Percentiles rank a stretch among this genome's conserved stretches.
phyloP scores from a whole-genome alignment of 2,113 vertebrate genomes.

The Globicephala melas region DNA sequence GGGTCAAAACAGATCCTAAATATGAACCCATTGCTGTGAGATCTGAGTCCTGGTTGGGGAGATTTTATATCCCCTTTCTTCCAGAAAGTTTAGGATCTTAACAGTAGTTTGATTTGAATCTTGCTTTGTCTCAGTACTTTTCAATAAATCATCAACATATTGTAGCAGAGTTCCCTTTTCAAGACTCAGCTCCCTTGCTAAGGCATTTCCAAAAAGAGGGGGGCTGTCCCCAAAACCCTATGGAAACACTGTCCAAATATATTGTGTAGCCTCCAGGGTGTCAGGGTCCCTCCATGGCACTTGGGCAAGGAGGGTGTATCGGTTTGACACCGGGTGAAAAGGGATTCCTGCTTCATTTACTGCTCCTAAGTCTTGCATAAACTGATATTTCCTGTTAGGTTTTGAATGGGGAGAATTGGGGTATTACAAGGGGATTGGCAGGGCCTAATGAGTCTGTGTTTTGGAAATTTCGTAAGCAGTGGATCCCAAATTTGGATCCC shows the following conservation, averaged over 20 bases:
- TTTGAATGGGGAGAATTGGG: neutral
- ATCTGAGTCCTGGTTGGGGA: neutral
- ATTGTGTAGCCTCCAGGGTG: neutral
- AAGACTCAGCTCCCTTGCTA: neutral
- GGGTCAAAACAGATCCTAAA: neutral
- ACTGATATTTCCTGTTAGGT: neutral
- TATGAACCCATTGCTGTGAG: neutral
- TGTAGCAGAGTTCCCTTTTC: neutral
- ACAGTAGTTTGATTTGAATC: neutral
- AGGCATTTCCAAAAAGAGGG: neutral
- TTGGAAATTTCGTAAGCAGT: neutral
- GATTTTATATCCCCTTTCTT: neutral
- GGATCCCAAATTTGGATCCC: neutral
- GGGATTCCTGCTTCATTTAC: neutral
- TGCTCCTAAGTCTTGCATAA: neutral
- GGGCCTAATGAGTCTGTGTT: neutral
- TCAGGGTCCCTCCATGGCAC: neutral
- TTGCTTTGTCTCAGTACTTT: neutral
- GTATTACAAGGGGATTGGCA: neutral
- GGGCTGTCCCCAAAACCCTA: neutral
- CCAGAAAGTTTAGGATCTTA: neutral
- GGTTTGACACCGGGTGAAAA: neutral
- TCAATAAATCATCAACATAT: neutral
- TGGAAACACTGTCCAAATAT: neutral
- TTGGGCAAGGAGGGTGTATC: neutral